Base-by-base conservation (phyloP, 2,888 invertebrate species). In the Drymonia ruficornis region DNA sequence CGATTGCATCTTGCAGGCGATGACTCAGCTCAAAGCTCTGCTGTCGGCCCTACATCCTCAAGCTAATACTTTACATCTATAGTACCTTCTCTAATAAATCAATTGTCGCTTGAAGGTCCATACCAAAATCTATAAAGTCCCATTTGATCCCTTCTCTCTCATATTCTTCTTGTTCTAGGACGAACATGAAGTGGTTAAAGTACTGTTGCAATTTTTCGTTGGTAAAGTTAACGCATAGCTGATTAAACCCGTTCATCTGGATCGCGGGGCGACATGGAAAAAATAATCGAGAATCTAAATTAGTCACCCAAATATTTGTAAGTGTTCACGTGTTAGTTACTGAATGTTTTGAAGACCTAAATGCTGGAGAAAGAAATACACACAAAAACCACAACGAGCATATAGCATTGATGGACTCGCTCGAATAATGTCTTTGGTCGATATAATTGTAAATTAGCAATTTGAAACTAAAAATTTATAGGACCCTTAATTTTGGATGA, bases 101-200 rank as follows among this genome's bases (percentile, higher is more conserved):
- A 91, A 98, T 98, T 86, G 97, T 98, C 72, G 96, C 94, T 92
- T 97, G 97, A 81, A 98, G 95, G 89, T 98, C 98, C 96, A 98
- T 96, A 93, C 98, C 98, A 91, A 98, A 98, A 94, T 98, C 98
- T 89, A 98, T 98, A 91, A 98, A 98, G 75, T 94, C 95, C 98
- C 98, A 98, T 77, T 94, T 93, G 86, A 98, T 97, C 79, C 97
- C 97, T 93, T 98, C 97, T 78, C 96, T 94, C 92, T 97, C 97
- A 94, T 98, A 98, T 85, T 98, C 98, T 89, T 98, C 98, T 94
- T 98, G 98, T 93, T 98, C 98, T 91, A 98, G 94, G 75, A 98
- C 96, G 93, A 98, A 98, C 98, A 98, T 98, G 94, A 97, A 96
- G 89, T 98, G 98, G 93, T 98, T 98, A 96, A 98, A 98, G 94